phyloP scores from a whole-genome alignment of 2,797 vertebrate species.

The Denticeps clupeoides region DNA sequence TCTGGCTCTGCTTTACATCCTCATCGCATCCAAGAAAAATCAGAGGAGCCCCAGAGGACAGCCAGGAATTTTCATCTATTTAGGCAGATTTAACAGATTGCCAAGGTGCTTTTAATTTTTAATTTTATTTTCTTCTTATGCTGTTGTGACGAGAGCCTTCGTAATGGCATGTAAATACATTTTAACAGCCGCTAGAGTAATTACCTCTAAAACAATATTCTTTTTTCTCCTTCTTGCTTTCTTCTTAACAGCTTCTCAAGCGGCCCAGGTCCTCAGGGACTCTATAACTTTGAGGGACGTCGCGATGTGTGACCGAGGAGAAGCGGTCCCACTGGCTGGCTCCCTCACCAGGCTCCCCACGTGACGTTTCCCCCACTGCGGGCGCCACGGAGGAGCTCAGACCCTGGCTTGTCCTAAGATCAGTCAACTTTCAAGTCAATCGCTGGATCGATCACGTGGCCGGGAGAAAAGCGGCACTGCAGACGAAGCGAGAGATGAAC shows the following conservation, averaged over 20 bases:
- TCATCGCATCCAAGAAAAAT: slow-evolving; percentile 26
- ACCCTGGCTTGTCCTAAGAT: slow-evolving; percentile 3
- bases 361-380: slow-evolving; percentile 4
- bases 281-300: slow-evolving; percentile 30
- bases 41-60: slow-evolving; percentile 11
- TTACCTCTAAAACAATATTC: slow-evolving; percentile 34
- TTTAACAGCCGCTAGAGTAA: slow-evolving; percentile 40
- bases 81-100: slow-evolving; percentile 30
- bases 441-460: no score
- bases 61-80: slow-evolving; percentile 10
- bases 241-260: slow-evolving; percentile 34
- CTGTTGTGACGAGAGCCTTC: slow-evolving; percentile 25
- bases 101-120: slow-evolving; percentile 2
- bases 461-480: no score
- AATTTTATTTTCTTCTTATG: slow-evolving; percentile 14
- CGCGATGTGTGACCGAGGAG: slow-evolving; percentile 15
- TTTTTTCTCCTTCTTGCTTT: slow-evolving; percentile 29
- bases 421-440: slow-evolving; percentile 1
- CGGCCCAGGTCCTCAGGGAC: slow-evolving; percentile 19
- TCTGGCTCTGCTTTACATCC: slow-evolving; percentile 8
- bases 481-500: no score
- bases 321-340: slow-evolving; percentile 6
- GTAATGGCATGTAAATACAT: slow-evolving; percentile 36
- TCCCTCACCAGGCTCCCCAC: slow-evolving; percentile 1
- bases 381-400: neutral